phyloP scores from a whole-genome alignment of 2,113 vertebrate species.

The Caretta caretta region DNA sequence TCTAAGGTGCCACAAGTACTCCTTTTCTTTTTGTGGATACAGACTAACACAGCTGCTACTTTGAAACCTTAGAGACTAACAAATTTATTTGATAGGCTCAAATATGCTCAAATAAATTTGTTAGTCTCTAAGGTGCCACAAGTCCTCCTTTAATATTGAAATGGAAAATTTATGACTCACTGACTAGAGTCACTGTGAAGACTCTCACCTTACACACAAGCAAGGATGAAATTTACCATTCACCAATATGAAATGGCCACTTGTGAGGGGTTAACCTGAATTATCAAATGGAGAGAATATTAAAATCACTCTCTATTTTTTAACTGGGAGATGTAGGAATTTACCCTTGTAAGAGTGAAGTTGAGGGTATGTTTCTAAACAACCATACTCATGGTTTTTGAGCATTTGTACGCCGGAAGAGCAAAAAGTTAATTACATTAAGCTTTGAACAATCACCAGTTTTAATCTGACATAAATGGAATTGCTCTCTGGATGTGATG shows the following conservation, averaged over 20 bases:
- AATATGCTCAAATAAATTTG: no score
- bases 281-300: background rate
- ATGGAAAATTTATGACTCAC: background rate
- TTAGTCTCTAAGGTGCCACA: no score
- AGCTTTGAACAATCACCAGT: constrained; percentile 13
- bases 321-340: background rate
- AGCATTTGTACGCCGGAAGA: background rate
- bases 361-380: background rate
- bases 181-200: background rate
- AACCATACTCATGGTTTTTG: background rate
- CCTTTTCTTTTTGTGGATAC: no score
- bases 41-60: no score
- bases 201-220: background rate
- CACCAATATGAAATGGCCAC: background rate
- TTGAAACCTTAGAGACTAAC: no score
- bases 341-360: background rate
- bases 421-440: constrained; percentile 4
- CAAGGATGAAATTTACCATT: background rate
- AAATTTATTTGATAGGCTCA: no score
- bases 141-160: background rate
- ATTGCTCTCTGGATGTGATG: background rate
- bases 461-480: background rate
- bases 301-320: background rate
- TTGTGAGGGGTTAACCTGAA: fast-evolving
- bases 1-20: no score